Conservation (phyloP, 1,140 invertebrate genomes). For the Drosophila funebris region DNA sequence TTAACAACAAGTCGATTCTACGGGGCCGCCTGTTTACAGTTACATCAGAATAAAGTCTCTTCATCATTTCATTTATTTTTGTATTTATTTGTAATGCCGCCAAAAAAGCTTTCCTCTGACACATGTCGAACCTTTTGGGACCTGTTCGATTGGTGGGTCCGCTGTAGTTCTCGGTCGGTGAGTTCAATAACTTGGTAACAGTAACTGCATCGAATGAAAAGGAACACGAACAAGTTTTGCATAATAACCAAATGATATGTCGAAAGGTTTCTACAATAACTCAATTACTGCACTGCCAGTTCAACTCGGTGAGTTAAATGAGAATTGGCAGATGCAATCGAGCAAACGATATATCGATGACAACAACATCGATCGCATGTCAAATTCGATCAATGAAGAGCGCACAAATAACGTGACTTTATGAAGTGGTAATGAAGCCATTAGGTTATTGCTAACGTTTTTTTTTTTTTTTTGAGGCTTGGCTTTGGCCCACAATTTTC, state of each 20-base stretch:
- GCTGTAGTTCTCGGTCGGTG: slow-evolving; percentile 40
- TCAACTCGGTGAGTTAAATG: too few species aligned
- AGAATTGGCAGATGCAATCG: slow-evolving; percentile 57
- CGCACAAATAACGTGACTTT: slow-evolving; percentile 78
- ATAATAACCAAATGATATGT: slow-evolving; percentile 72
- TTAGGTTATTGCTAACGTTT: slow-evolving; percentile 57
- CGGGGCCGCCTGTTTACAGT: slow-evolving; percentile 53
- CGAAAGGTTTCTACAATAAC: slow-evolving; percentile 58
- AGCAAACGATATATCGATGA: slow-evolving; percentile 21
- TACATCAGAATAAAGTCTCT: slow-evolving; percentile 39
- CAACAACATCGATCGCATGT: slow-evolving; percentile 30
- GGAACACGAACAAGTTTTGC: slow-evolving; percentile 67
- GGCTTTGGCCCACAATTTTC: slow-evolving; percentile 71
- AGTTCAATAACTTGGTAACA: slow-evolving; percentile 74
- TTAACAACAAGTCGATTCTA: slow-evolving; percentile 51
- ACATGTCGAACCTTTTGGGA: slow-evolving; percentile 49
- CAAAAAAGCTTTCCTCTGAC: slow-evolving; percentile 64
- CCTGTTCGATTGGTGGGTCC: slow-evolving; percentile 32
- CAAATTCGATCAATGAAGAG: slow-evolving; percentile 31
- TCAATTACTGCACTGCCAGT: slow-evolving; percentile 70
- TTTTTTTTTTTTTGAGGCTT: slow-evolving; percentile 9
- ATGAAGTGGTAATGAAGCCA: slow-evolving; percentile 81
- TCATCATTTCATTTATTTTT: too few species aligned
- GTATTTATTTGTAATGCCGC: slow-evolving; percentile 37
- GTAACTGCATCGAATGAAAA: slow-evolving; percentile 64